Conservation (phyloP, 2,888 invertebrate genomes). For the Deilephila porcellus region DNA sequence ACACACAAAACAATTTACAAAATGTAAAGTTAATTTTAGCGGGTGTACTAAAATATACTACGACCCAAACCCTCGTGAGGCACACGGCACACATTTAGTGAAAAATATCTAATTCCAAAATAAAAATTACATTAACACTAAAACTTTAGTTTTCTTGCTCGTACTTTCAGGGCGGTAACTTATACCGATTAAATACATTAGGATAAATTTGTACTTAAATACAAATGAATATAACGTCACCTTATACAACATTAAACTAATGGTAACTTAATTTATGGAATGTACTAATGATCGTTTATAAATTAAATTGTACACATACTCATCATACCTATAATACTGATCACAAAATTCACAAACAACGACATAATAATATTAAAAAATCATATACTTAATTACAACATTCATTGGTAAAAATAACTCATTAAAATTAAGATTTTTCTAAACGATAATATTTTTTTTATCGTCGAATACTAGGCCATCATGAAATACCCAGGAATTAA, state of each 20-base stretch:
- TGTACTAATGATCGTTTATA: slow-evolving; percentile 34
- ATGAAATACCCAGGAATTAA: background rate
- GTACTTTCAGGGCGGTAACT: slow-evolving; percentile 7
- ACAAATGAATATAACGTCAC: slow-evolving; percentile 52
- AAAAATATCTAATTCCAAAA: background rate
- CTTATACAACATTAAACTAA: slow-evolving; percentile 52
- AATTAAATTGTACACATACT: slow-evolving; percentile 35
- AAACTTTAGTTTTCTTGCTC: background rate
- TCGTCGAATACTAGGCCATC: slow-evolving; percentile 1
- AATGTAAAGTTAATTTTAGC: background rate
- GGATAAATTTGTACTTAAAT: slow-evolving; percentile 38
- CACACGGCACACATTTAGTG: slow-evolving; percentile 10
- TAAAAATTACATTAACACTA: background rate
- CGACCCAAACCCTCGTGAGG: background rate
- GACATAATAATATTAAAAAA: slow-evolving; percentile 39
- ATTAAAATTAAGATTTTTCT: slow-evolving; percentile 17
- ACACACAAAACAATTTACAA: no score
- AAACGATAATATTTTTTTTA: background rate
- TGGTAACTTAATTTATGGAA: slow-evolving; percentile 37
- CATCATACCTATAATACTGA: slow-evolving; percentile 70
- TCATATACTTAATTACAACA: slow-evolving; percentile 47
- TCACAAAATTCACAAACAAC: slow-evolving; percentile 58
- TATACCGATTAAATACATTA: slow-evolving; percentile 6
- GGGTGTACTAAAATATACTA: background rate
- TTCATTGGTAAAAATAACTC: slow-evolving; percentile 46